phyloP scores from a whole-genome alignment of 2,797 vertebrate genomes.

The Hypotaenidia okinawae region DNA sequence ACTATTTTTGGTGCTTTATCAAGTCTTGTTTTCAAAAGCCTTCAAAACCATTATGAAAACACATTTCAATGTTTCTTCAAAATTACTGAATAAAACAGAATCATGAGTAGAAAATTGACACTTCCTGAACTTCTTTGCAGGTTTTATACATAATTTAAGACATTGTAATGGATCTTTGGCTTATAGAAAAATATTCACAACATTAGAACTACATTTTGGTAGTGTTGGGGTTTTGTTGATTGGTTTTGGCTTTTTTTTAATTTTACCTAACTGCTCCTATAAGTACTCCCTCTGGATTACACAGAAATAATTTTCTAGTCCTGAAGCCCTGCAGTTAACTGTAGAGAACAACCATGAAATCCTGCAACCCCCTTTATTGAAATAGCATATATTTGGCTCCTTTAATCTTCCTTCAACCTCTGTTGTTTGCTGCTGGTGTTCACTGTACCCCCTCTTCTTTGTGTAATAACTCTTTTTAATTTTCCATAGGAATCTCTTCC shows the following conservation, averaged over 20 bases:
- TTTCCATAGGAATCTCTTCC: conserved; percentile 14
- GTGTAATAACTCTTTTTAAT: neutral
- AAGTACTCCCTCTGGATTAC: neutral
- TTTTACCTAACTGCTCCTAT: neutral
- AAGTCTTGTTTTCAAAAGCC: neutral
- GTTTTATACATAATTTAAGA: neutral
- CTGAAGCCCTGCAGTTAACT: neutral
- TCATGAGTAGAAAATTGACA: neutral
- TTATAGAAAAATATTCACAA: neutral
- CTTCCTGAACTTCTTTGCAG: neutral
- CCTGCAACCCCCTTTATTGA: neutral
- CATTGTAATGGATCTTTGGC: neutral
- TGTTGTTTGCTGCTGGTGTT: neutral
- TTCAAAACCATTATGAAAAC: neutral
- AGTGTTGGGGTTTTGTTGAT: neutral
- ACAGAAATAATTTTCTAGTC: neutral
- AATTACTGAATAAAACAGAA: neutral
- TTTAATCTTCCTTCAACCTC: neutral
- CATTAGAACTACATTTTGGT: neutral
- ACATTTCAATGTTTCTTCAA: neutral
- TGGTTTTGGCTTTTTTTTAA: neutral
- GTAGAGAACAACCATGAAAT: neutral
- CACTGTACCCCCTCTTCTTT: neutral
- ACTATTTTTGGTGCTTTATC: neutral
- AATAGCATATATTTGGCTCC: neutral